Evolutionary conservation across 2,113 vertebrate species (phyloP).

Genomic region (Lophura nycthemera): DNA sequence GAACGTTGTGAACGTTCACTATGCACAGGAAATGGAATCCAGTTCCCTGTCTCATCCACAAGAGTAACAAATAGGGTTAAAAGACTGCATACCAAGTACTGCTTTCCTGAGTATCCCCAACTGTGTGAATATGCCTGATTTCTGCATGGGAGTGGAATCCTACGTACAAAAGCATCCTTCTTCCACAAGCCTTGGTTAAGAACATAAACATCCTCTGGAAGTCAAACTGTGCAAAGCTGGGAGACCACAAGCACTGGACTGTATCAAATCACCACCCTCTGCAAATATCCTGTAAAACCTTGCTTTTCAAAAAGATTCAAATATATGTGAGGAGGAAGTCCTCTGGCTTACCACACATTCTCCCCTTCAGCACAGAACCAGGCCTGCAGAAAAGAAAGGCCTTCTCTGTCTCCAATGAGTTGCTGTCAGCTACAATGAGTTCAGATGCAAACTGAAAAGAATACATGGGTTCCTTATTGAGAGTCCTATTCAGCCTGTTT

Average conservation of each 20-base stretch:
- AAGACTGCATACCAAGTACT: not conserved
- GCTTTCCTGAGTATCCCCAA: not conserved
- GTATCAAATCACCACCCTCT: not conserved
- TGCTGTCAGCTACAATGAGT: constrained; percentile 91
- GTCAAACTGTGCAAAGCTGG: not conserved
- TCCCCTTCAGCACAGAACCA: constrained; percentile 91
- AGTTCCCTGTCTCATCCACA: not conserved
- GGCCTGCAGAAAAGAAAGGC: constrained; percentile 92
- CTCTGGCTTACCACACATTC: constrained; percentile 92
- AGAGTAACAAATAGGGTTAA: not conserved
- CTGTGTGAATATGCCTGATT: not conserved
- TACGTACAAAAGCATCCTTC: not conserved
- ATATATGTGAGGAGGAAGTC: not conserved
- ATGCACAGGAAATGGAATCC: not conserved
- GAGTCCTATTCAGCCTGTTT: constrained; percentile 90
- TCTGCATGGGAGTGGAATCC: not conserved
- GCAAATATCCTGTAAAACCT: not conserved
- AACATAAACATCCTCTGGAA: constrained; percentile 40
- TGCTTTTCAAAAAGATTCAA: constrained; percentile 1
- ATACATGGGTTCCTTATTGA: constrained; percentile 90
- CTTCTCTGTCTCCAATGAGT: constrained; percentile 89
- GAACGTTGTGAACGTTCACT: not conserved
- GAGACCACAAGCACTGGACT: not conserved
- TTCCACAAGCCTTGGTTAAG: not conserved
- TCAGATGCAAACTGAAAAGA: constrained; percentile 91